phyloP scores from a whole-genome alignment of 2,113 vertebrate genomes.

The Cricetomys ansorgei region DNA sequence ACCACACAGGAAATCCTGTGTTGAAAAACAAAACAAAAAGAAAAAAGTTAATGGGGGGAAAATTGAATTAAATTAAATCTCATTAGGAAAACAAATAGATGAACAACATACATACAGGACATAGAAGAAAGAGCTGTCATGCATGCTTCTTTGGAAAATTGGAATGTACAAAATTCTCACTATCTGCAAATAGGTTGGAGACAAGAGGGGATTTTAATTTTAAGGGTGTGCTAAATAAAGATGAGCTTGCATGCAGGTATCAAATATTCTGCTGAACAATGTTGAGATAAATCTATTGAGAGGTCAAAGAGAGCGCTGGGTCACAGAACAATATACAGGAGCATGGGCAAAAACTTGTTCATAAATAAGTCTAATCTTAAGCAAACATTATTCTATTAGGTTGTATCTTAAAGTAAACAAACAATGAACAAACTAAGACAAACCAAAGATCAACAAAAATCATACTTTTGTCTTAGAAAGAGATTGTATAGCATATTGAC shows the following conservation, averaged over 20 bases:
- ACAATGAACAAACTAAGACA: neutral
- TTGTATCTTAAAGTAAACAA: neutral
- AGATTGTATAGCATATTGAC: neutral
- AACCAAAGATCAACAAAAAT: neutral
- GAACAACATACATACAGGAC: neutral
- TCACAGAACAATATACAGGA: neutral
- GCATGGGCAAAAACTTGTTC: neutral
- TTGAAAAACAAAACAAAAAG: too few relatives aligned
- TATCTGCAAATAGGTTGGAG: neutral
- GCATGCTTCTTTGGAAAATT: neutral
- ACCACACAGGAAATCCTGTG: too few relatives aligned
- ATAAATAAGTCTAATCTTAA: constrained; percentile 26
- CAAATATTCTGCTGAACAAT: neutral
- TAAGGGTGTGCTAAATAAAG: neutral
- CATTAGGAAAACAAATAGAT: neutral
- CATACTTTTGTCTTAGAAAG: neutral
- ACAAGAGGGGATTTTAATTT: neutral
- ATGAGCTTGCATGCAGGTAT: neutral
- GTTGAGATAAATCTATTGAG: neutral
- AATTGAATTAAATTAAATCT: too few relatives aligned
- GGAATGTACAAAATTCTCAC: neutral
- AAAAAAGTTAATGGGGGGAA: too few relatives aligned
- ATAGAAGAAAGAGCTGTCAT: neutral
- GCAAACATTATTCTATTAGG: neutral
- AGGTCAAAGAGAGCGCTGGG: neutral